Evolutionary conservation across 2,888 invertebrate genomes (phyloP).

Genomic region (Tetragonula carbonaria): DNA sequence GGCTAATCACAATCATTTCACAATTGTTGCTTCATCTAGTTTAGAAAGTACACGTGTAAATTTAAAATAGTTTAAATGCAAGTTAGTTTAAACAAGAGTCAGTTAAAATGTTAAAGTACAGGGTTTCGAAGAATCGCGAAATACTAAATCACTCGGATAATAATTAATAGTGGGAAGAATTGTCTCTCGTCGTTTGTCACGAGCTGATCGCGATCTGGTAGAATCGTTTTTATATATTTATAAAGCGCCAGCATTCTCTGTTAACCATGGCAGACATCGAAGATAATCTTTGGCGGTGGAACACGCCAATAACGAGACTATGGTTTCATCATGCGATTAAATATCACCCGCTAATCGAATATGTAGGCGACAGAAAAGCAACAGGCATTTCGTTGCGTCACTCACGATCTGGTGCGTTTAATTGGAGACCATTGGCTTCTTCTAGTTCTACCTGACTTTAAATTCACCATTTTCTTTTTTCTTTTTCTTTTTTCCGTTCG

Average conservation of each 20-base stretch:
- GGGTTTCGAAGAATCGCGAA: too few species aligned
- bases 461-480: not conserved
- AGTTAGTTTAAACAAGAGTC: too few species aligned
- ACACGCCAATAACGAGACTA: not conserved
- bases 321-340: not conserved
- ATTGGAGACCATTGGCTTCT: slow-evolving; percentile 49
- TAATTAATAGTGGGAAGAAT: not conserved
- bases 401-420: slow-evolving; percentile 18
- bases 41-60: too few species aligned
- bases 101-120: too few species aligned
- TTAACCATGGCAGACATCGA: not conserved
- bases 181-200: not conserved
- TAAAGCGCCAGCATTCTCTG: not conserved
- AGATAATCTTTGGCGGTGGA: not conserved
- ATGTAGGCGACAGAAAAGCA: slow-evolving; percentile 30
- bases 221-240: not conserved
- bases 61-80: too few species aligned
- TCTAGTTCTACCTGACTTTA: not conserved
- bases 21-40: too few species aligned
- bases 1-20: too few species aligned
- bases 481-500: not conserved
- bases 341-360: slow-evolving; percentile 12
- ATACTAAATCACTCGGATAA: too few species aligned
- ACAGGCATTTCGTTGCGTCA: slow-evolving; percentile 56
- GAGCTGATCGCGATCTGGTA: too few species aligned